phyloP scores from a whole-genome alignment of 35 echinoderm and acorn worm genomes.

The Apostichopus japonicus region DNA sequence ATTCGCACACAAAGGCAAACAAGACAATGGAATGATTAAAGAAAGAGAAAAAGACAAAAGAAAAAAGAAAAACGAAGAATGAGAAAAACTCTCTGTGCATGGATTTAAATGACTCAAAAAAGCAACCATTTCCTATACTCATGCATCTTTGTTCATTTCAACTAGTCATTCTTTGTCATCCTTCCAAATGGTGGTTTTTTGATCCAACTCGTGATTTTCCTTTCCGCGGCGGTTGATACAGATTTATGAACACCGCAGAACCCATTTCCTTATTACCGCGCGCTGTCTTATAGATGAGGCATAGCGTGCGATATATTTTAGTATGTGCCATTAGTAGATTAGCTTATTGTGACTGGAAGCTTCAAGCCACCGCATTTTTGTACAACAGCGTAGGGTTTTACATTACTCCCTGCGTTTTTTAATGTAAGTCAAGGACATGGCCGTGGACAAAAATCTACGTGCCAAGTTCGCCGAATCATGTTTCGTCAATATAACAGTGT shows the following conservation, averaged over 20 bases:
- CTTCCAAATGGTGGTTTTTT: not conserved
- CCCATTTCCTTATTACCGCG: conserved; percentile 3
- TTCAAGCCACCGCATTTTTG: not conserved
- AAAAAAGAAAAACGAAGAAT: not conserved
- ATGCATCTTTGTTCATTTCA: not conserved
- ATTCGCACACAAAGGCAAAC: too few species aligned
- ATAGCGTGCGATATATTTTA: conserved; percentile 17
- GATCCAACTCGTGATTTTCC: not conserved
- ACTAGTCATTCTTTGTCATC: not conserved
- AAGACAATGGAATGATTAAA: too few species aligned
- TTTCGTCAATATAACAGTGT: too few species aligned
- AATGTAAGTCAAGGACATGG: not conserved
- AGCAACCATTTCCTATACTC: not conserved
- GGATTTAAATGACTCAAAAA: not conserved
- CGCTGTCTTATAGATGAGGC: not conserved
- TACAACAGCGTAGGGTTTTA: not conserved
- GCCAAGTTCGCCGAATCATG: too few species aligned
- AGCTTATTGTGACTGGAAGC: not conserved
- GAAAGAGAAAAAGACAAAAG: too few species aligned
- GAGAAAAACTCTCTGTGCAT: not conserved
- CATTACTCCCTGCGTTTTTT: not conserved
- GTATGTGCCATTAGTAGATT: conserved; percentile 10
- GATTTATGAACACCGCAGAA: not conserved
- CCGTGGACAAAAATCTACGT: too few species aligned
- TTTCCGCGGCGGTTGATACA: not conserved